Evolutionary conservation across 1,140 invertebrate genomes (phyloP).

Genomic region (Muscidifurax raptorellus): DNA sequence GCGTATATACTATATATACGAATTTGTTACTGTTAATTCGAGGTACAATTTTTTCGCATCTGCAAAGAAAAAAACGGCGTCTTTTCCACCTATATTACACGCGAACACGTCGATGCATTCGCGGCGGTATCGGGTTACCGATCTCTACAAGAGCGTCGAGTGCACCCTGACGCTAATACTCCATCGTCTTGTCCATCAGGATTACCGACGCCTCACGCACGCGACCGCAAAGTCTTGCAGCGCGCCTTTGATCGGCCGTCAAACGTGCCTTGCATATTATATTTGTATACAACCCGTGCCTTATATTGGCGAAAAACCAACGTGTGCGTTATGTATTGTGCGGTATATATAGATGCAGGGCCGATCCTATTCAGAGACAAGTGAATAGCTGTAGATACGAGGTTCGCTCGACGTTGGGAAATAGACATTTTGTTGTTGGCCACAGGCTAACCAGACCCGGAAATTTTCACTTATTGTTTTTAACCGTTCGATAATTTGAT

Average conservation of each 20-base stretch:
- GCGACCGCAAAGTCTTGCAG: not conserved
- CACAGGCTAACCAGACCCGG: not conserved
- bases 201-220: constrained; percentile 58
- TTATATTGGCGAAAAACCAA: not conserved
- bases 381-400: not conserved
- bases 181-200: constrained; percentile 68
- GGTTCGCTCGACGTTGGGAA: not conserved
- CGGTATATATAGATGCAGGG: too few relatives aligned
- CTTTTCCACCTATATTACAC: not conserved
- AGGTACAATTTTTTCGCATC: not conserved
- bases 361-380: not conserved
- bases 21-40: not conserved
- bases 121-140: not conserved
- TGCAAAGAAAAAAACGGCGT: not conserved
- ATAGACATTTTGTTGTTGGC: not conserved
- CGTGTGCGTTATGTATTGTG: not conserved
- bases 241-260: constrained; percentile 37
- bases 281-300: not conserved
- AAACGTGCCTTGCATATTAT: constrained; percentile 22
- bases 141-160: constrained; percentile 49
- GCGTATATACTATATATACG: too few relatives aligned
- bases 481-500: not conserved
- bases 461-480: not conserved
- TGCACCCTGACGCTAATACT: constrained; percentile 63
- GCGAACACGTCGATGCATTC: not conserved